Evolutionary conservation across 2,888 invertebrate species (phyloP), one percentile per base, ranked within the genome.

Genomic region (Clusia tigrina): DNA sequence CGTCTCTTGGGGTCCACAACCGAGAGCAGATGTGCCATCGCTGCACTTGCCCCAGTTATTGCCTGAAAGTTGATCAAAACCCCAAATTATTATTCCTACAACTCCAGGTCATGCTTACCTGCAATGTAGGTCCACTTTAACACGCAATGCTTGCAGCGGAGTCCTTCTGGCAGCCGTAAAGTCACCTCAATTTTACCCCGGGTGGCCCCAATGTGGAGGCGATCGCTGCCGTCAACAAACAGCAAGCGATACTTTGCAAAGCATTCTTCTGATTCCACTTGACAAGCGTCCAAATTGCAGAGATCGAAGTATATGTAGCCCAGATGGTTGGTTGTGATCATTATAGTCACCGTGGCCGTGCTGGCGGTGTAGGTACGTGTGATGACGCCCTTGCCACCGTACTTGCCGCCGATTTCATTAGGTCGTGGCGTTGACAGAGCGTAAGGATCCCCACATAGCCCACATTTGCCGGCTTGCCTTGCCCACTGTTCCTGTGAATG

Each of bases 381-480:
- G 53, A 87, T 85, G 2, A 81, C 74, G 2, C 87, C 87, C n/a
- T 72, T 72, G 62, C 85, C 85, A 62, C 84, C 84, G 69, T 83
- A 88, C 38, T 60, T 69, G n/a, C 88, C 88, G 2, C 86, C 86
- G 57, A 86, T 79, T 70, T 88, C 88, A 69, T 88, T 85, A 5
- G 81, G 76, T 54, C 88, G 80, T 0, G 88, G 88, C 37, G 69
- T 76, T 0, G 77, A 58, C 2, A 77, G 23, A 2, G 79, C 74
- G 65, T 82, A 87, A 64, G 83, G 77, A 72, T 88, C 88, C 1
- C 88, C 88, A 67, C 88, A 88, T 1, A 84, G 68, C 0, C 88
- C 88, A 68, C 88, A 88, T 55, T 81, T 81, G 1, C 87, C 87
- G 1, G 71, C 74, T 64, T 85, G 80, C 22, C 71, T 65, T 2